These are phyloP conservation scores for Valencia hispanica DNA, from an alignment of 2,797 vertebrate genomes.

Conservation along the genomic window DNA sequence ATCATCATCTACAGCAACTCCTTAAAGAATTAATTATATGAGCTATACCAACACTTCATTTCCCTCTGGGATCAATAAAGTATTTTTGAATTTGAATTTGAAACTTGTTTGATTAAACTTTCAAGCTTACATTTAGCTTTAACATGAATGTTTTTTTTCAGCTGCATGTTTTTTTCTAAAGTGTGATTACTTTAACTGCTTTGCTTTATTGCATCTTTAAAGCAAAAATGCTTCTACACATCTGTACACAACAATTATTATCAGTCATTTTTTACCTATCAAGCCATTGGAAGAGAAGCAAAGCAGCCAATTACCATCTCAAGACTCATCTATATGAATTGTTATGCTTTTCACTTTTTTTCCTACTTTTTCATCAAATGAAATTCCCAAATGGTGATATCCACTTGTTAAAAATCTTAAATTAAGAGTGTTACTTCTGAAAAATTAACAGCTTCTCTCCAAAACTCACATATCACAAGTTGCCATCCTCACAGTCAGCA, in stretches of 20 bases:
- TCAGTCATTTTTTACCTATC: neutral
- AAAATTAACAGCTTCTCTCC: conserved; percentile 16
- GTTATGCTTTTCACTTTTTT: neutral
- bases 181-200: neutral
- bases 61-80: too few species aligned
- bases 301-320: neutral
- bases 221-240: neutral
- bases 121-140: too few species aligned
- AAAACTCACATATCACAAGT: conserved; percentile 23
- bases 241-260: neutral
- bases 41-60: too few species aligned
- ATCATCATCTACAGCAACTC: too few species aligned
- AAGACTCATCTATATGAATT: neutral
- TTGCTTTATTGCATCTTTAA: neutral
- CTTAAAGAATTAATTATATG: too few species aligned
- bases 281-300: neutral
- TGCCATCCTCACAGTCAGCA: conserved; percentile 21
- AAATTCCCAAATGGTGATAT: neutral
- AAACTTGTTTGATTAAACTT: too few species aligned
- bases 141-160: neutral
- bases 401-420: conserved; percentile 23
- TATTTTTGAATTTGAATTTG: too few species aligned
- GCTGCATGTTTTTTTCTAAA: neutral
- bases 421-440: conserved; percentile 12
- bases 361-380: neutral